Evolutionary conservation across 1,140 invertebrate genomes (phyloP), one percentile per base, ranked within the genome.

Genomic region (Meloidogyne chitwoodi): DNA sequence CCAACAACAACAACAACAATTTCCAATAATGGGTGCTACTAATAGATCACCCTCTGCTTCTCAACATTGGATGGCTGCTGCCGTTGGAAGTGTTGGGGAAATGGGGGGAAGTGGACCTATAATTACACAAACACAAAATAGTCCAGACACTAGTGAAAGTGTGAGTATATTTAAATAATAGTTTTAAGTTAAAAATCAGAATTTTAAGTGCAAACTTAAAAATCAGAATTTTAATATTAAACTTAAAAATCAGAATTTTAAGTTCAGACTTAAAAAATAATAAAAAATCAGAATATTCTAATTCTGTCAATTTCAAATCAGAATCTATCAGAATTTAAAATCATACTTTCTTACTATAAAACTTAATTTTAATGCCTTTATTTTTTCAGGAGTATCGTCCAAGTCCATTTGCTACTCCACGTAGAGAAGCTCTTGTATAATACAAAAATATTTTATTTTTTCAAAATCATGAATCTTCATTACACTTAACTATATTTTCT

Each of bases 101-200:
- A 48, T 48, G 48, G 48, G 48, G n/a, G 48, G 48, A 56, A 56
- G 48, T 56, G 48, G 48, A n/a, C 48, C 19, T n/a, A 56, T 56
- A 56, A 56, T 56, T n/a, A 56, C 48, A n/a, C 48, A 56, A n/a
- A 56, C 48, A 56, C 56, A 73, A 11, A 31, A 29, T 22, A 73
- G 70, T 31, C 70, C 70, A 11, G 64, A 63, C 22, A 73, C 70
- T 11, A 73, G 70, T 64, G 70, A 73, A 73, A 73, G 70, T 63
- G 70, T 73, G 2, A 41, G 69, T 62, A 22, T 19, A 12, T 14
- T 48, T n/a, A 19, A 29, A 14, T 26, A 61, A 16, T 24, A 44
- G 16, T 41, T 2, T n/a, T 10, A 11, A 61, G 11, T 3, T 19
- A 4, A 11, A 48, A 56, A 56, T 56, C 48, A 56, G 48, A 56